Percentiles rank a stretch among this genome's conserved stretches.
Evolutionary conservation across 2,113 vertebrate genomes (phyloP).

Genomic region (Heterotis niloticus): DNA sequence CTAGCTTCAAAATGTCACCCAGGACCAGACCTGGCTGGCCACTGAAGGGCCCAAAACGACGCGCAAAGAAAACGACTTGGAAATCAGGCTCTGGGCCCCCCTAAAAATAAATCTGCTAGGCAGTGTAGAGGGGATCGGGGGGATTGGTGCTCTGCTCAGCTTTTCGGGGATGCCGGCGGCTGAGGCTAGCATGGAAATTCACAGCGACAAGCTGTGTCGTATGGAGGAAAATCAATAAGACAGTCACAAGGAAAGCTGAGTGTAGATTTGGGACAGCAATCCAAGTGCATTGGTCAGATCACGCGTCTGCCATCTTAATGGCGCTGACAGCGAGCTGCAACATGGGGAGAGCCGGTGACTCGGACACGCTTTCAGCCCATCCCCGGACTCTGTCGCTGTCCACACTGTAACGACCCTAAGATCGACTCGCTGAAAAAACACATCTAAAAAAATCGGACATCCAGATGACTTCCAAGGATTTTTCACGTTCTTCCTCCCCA

Average conservation of each 20-base stretch:
- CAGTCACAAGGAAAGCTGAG: slow-evolving; percentile 89
- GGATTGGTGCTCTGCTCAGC: slow-evolving; percentile 55
- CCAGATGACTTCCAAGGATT: slow-evolving; percentile 39
- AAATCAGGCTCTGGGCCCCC: slow-evolving; percentile 26
- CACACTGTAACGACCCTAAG: slow-evolving; percentile 61
- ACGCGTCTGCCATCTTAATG: slow-evolving; percentile 78
- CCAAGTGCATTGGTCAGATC: slow-evolving; percentile 97
- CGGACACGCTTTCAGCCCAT: slow-evolving; percentile 39
- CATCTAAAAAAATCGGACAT: slow-evolving; percentile 48
- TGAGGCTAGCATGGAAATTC: slow-evolving; percentile 86
- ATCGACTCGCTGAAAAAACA: slow-evolving; percentile 33
- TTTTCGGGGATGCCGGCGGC: slow-evolving; percentile 71
- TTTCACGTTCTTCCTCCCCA: background rate
- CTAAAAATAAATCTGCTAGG: slow-evolving; percentile 40
- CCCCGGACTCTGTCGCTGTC: slow-evolving; percentile 46
- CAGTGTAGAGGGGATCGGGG: slow-evolving; percentile 18
- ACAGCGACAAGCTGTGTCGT: slow-evolving; percentile 92
- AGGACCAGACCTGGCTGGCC: slow-evolving; percentile 46
- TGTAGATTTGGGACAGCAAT: slow-evolving; percentile 95
- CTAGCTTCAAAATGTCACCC: slow-evolving; percentile 47
- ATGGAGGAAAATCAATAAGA: slow-evolving; percentile 96
- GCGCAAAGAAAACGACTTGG: background rate
- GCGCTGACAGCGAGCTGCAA: slow-evolving; percentile 82
- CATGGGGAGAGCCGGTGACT: slow-evolving; percentile 47
- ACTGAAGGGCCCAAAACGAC: slow-evolving; percentile 25